A percentile compares a stretch with the other conserved stretches of the same genome.
phyloP scores from a whole-genome alignment of 1,140 invertebrate species.

The Eriosoma lanigerum region DNA sequence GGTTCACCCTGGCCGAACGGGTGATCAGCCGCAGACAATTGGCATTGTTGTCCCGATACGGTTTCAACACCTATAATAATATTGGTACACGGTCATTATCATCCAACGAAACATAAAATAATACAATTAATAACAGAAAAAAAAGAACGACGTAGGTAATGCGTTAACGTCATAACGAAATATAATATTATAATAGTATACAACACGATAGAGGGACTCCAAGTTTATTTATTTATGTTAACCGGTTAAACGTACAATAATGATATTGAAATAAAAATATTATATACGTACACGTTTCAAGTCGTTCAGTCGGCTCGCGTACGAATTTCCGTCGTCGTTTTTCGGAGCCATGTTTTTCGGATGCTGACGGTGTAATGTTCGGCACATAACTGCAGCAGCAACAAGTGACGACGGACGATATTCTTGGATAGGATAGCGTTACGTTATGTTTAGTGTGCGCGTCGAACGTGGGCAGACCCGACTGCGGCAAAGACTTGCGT shows the following conservation, averaged over 20 bases:
- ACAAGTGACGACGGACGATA: not conserved
- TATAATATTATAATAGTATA: no score
- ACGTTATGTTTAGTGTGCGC: no score
- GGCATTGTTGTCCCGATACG: conserved; percentile 33
- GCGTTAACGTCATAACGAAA: no score
- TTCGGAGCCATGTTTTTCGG: not conserved
- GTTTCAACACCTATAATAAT: not conserved
- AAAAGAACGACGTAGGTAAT: no score
- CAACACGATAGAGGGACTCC: no score
- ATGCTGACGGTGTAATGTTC: not conserved
- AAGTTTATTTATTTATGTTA: no score
- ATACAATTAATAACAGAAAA: no score
- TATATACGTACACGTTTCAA: conserved; percentile 26
- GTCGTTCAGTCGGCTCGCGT: conserved; percentile 1
- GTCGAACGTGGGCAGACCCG: not conserved
- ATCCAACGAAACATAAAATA: no score
- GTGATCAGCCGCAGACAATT: conserved; percentile 32
- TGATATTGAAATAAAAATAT: no score
- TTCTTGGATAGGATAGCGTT: no score
- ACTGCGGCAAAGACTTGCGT: no score
- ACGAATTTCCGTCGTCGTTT: not conserved
- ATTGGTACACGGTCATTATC: not conserved
- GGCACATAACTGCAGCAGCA: conserved; percentile 25
- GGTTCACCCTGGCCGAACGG: conserved; percentile 34
- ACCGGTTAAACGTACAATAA: no score